These are phyloP conservation scores for Drosophila rhopaloa DNA, from an alignment of 1,140 invertebrate genomes.

Conservation along the genomic window DNA sequence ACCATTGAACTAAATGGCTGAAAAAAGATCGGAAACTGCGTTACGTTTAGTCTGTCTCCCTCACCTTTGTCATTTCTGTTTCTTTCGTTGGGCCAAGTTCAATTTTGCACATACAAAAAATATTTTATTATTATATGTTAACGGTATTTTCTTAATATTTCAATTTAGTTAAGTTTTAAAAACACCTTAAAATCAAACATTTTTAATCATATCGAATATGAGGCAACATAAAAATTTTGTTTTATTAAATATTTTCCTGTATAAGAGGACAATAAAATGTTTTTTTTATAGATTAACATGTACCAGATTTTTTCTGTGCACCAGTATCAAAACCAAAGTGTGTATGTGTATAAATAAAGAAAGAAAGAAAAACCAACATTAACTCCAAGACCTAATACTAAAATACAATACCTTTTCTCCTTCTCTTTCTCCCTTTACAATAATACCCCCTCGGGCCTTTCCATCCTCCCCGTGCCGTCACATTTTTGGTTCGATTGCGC, in stretches of 20 bases:
- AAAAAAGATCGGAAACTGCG: constrained; percentile 26
- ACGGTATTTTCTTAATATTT: too few species aligned
- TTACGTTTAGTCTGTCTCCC: constrained; percentile 4
- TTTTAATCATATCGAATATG: too few species aligned
- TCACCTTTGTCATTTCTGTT: neutral
- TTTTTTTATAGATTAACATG: too few species aligned
- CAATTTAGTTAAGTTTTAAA: too few species aligned
- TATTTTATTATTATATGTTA: too few species aligned
- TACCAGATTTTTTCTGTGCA: neutral
- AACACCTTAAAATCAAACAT: too few species aligned
- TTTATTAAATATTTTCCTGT: too few species aligned
- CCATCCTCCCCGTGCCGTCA: constrained; percentile 49
- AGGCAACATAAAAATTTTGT: too few species aligned
- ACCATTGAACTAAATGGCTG: constrained; percentile 1
- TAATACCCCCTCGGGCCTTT: constrained; percentile 13
- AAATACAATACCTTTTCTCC: constrained; percentile 19
- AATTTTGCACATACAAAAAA: constrained; percentile 12
- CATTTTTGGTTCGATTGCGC: constrained; percentile 77
- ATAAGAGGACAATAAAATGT: too few species aligned
- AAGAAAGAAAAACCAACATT: constrained; percentile 24
- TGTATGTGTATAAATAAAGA: constrained; percentile 11
- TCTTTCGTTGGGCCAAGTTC: constrained; percentile 11
- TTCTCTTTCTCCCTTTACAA: constrained; percentile 7
- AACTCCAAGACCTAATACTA: constrained; percentile 24
- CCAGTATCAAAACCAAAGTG: constrained; percentile 19